Percentiles rank a stretch among this genome's conserved stretches.
Conservation (phyloP, 30 jellyfish, hydroid and myxozoan genomes). For the Hydractinia symbiolongicarpus region DNA sequence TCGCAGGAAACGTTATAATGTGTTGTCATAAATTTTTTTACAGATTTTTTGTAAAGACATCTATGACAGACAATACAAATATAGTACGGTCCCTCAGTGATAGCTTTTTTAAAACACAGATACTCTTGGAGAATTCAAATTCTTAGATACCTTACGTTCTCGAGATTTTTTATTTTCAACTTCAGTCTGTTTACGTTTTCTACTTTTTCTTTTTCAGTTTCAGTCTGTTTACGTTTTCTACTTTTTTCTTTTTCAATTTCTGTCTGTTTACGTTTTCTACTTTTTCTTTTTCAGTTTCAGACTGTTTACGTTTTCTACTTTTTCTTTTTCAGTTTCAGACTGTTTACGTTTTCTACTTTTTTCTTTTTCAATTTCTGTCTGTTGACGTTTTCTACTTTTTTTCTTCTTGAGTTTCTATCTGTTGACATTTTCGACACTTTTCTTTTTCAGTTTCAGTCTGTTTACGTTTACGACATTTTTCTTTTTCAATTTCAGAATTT, state of each 20-base stretch:
- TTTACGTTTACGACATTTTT: not conserved
- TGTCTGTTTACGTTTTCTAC: no score
- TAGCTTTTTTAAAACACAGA: not conserved
- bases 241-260: no score
- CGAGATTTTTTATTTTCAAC: no score
- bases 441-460: not conserved
- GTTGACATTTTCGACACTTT: not conserved
- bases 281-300: not conserved
- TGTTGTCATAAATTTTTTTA: not conserved
- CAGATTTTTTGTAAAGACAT: constrained; percentile 25
- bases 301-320: not conserved
- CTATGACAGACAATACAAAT: constrained; percentile 34
- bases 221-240: no score
- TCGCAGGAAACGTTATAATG: not conserved
- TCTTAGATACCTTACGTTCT: no score
- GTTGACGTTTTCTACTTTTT: no score
- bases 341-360: no score
- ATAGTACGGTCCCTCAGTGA: constrained; percentile 29
- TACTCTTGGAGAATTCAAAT: no score
- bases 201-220: no score
- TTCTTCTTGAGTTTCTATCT: not conserved
- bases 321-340: not conserved
- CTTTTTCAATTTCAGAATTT: not conserved
- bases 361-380: no score
- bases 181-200: no score